phyloP scores from a whole-genome alignment of 2,113 vertebrate genomes.

The Thryonomys swinderianus region DNA sequence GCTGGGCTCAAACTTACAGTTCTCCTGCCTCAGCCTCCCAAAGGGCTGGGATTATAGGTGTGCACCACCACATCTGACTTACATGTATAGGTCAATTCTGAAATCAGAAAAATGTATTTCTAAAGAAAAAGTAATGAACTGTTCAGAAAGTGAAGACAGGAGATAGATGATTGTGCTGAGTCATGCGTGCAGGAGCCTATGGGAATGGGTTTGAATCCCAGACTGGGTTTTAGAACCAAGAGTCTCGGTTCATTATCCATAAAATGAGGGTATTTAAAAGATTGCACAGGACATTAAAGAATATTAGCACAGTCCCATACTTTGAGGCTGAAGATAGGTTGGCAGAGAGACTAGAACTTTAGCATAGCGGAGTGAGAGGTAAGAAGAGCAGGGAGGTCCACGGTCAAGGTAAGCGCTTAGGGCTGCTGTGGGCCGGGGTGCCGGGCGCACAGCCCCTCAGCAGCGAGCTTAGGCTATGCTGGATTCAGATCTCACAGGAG shows the following conservation, averaged over 20 bases:
- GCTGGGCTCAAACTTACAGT: background rate
- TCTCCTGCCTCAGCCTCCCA: background rate
- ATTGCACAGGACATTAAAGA: background rate
- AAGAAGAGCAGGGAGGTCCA: background rate
- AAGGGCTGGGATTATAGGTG: background rate
- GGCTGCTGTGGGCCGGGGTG: background rate
- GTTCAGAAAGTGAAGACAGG: background rate
- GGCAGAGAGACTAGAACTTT: background rate
- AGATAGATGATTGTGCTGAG: background rate
- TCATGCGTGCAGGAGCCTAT: background rate
- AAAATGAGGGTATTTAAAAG: background rate
- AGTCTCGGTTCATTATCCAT: background rate
- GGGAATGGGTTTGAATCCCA: background rate
- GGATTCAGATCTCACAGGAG: background rate
- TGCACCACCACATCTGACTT: background rate
- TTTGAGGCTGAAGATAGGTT: background rate
- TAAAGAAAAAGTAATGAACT: constrained; percentile 25
- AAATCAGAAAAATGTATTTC: constrained; percentile 24
- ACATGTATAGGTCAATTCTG: constrained; percentile 34
- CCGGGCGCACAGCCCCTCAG: background rate
- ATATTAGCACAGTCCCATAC: background rate
- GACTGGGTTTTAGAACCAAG: background rate
- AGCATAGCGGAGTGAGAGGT: background rate
- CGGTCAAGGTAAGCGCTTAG: background rate
- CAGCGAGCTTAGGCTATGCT: background rate